Evolutionary conservation across 2,113 vertebrate species (phyloP).

Genomic region (Corythornis cristatus): DNA sequence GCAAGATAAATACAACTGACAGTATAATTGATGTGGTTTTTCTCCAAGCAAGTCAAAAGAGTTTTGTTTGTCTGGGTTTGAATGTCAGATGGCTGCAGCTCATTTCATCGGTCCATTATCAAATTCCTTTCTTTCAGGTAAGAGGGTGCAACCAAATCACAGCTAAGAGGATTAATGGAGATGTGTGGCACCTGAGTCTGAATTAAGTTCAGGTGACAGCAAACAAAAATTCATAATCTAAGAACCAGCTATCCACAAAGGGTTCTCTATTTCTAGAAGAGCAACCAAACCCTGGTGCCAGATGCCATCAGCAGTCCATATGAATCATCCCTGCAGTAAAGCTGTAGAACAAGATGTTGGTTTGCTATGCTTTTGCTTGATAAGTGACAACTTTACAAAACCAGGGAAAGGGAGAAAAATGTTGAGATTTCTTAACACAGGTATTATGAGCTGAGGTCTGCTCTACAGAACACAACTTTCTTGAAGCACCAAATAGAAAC

Average conservation of each 20-base stretch:
- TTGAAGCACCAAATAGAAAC: neutral
- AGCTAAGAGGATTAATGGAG: slow-evolving; percentile 51
- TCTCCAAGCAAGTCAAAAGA: neutral
- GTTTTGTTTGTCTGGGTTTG: slow-evolving; percentile 33
- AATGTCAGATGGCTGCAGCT: slow-evolving; percentile 24
- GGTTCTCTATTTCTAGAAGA: neutral
- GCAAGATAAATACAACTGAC: neutral
- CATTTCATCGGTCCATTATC: neutral
- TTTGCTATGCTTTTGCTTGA: neutral
- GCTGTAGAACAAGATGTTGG: neutral
- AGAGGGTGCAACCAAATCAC: slow-evolving; percentile 23
- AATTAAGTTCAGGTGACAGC: neutral
- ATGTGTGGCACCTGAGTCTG: slow-evolving; percentile 30
- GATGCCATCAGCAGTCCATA: neutral
- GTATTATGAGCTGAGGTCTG: neutral
- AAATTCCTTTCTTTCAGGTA: slow-evolving; percentile 56
- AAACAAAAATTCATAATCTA: slow-evolving; percentile 23
- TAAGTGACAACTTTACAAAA: neutral
- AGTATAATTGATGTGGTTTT: slow-evolving; percentile 16
- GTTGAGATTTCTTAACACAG: neutral
- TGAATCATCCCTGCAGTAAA: neutral
- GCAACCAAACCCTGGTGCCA: neutral
- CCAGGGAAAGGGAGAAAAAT: neutral
- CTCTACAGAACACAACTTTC: neutral
- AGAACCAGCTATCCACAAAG: slow-evolving; percentile 22